Evolutionary conservation across 1,140 invertebrate species (phyloP), one percentile per base, ranked within the genome.

Genomic region (Oreohelix idahoensis): DNA sequence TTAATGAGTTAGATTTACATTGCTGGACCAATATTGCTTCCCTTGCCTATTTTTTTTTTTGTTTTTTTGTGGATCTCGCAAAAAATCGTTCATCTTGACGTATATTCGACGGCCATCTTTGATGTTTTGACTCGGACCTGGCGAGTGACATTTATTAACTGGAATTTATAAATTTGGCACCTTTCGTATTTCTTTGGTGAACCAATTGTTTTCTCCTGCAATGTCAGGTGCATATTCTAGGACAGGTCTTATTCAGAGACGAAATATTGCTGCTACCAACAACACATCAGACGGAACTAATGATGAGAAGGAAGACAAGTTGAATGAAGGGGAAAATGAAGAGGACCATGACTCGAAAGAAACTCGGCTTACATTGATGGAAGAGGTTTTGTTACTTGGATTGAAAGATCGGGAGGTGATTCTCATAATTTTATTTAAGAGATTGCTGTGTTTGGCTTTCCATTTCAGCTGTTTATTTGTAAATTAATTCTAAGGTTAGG

Each of bases 331-430:
- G 76, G 96, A 97, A 90, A 90, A 93, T 71, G 92, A 93, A 13
- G 92, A 94, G 78, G 93, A 94, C 84, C 96, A 95, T 81, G 97
- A 98, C 93, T 98, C 97, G n/a, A 99, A 99, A 94, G 97, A 98
- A 93, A 99, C 98, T 39, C 95, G 98, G 89, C 94, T 99, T 81
- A 99, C 98, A 32, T 94, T 99, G 20, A 99, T 99, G 98, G 99
- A 99, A 94, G 98, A 99, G 94, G 98, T 99, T 84, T 93, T 99
- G 77, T 93, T 99, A n/a, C 94, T 99, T 86, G 99, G 98, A 36
- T 94, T 99, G 76, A 99, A 99, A 94, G 98, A 99, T 92, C 98
- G 98, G 95, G 98, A 99, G 95, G 98, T 98, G 87, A 76, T 53
- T 81, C 38, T 42, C 42, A 8, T 45, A 8, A 45, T 8, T 15